phyloP scores from a whole-genome alignment of 2,888 invertebrate species.

The Isoperla grammatica region DNA sequence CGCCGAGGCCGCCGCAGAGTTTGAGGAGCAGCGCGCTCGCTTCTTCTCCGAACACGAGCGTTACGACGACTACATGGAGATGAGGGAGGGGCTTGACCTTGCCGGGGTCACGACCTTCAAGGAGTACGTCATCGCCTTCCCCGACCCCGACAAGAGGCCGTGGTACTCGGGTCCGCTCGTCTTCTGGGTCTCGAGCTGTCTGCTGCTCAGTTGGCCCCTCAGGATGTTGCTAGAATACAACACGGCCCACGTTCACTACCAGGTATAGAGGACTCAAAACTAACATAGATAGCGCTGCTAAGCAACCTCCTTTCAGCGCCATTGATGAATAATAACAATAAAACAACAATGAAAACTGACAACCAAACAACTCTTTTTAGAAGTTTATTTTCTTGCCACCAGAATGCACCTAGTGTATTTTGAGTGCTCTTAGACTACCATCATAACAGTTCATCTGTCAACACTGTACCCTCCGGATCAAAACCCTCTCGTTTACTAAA shows the following conservation, averaged over 20 bases:
- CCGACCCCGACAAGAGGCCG: slow-evolving; percentile 46
- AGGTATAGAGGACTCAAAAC: slow-evolving; percentile 57
- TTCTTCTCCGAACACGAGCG: slow-evolving; percentile 76
- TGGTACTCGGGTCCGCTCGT: slow-evolving; percentile 64
- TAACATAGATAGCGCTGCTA: no score
- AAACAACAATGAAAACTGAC: no score
- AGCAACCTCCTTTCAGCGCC: no score
- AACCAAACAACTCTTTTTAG: no score
- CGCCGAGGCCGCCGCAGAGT: slow-evolving; percentile 69
- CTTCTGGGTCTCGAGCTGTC: slow-evolving; percentile 68
- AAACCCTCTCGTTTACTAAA: no score
- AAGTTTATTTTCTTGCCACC: no score
- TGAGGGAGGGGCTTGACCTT: slow-evolving; percentile 72
- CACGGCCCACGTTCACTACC: slow-evolving; percentile 75
- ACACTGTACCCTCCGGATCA: no score
- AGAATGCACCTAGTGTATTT: no score
- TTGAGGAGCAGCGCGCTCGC: slow-evolving; percentile 71
- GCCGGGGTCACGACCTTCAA: slow-evolving; percentile 56
- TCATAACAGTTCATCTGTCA: neutral
- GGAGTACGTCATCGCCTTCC: slow-evolving; percentile 51
- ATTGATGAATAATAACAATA: no score
- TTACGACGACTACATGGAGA: slow-evolving; percentile 80
- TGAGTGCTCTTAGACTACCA: no score
- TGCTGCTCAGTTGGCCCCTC: slow-evolving; percentile 77
- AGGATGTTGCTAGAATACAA: slow-evolving; percentile 72